Conservation (phyloP, 2,113 vertebrate species). For the Pogonocichla stellata region DNA sequence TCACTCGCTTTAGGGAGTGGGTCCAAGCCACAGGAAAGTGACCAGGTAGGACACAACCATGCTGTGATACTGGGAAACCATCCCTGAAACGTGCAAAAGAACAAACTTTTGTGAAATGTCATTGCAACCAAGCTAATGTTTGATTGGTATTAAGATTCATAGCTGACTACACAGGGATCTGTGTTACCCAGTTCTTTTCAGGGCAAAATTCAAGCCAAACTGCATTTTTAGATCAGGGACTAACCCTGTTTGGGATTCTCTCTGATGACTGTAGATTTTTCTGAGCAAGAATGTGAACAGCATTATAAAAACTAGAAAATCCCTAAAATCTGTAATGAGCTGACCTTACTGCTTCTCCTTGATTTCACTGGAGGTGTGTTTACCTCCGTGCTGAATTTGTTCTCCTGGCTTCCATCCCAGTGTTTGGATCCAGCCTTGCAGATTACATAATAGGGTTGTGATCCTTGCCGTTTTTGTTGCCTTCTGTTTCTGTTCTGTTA, state of each 20-base stretch:
- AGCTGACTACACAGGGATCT: background rate
- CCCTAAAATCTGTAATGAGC: background rate
- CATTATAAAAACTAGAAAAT: background rate
- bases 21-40: background rate
- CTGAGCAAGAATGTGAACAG: background rate
- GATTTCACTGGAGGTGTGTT: slow-evolving; percentile 29
- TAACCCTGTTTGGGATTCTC: background rate
- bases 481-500: background rate
- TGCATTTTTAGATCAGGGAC: background rate
- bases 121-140: background rate
- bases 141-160: background rate
- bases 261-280: background rate
- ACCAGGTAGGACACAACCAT: background rate
- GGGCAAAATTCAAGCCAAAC: background rate
- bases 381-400: background rate
- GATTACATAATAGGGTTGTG: background rate
- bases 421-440: background rate
- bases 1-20: background rate
- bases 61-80: background rate
- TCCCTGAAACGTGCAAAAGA: background rate
- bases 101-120: background rate
- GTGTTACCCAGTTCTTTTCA: background rate
- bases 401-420: slow-evolving; percentile 16
- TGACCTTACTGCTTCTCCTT: background rate
- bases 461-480: slow-evolving; percentile 1